Conservation (phyloP, 2,797 vertebrate species). For the Epinephelus awoara region DNA sequence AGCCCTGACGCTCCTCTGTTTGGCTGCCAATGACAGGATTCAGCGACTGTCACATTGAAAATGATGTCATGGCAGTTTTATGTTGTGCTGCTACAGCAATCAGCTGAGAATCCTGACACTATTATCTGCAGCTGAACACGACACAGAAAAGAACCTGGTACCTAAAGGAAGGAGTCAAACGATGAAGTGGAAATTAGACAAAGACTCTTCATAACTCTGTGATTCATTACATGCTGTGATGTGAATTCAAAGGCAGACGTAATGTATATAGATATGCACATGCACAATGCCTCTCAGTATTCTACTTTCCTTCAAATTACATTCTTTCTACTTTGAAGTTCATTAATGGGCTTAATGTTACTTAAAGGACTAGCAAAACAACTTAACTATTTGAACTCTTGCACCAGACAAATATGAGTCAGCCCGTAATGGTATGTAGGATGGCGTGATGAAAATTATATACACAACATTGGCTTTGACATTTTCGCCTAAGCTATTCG, state of each 20-base stretch:
- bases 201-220: neutral
- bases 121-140: too few relatives aligned
- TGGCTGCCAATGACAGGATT: too few relatives aligned
- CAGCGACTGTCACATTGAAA: too few relatives aligned
- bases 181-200: neutral
- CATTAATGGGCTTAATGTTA: conserved; percentile 55
- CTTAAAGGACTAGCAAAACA: conserved; percentile 60
- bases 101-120: too few relatives aligned
- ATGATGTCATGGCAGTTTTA: too few relatives aligned
- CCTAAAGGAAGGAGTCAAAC: too few relatives aligned
- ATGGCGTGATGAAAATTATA: conserved; percentile 74
- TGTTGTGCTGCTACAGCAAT: too few relatives aligned
- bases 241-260: neutral
- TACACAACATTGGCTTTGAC: conserved; percentile 76
- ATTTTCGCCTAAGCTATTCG: conserved; percentile 74
- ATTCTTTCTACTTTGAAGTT: conserved; percentile 34
- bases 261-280: neutral
- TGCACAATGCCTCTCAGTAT: neutral
- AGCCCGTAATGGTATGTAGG: conserved; percentile 68
- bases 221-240: neutral
- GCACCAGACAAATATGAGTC: conserved; percentile 64
- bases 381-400: conserved; percentile 68
- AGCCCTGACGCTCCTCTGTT: too few relatives aligned
- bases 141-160: too few relatives aligned
- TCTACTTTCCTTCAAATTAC: conserved; percentile 15